Evolutionary conservation across 2,888 invertebrate species (phyloP), one percentile per base, ranked within the genome.

Genomic region (Heteropelma amictum): DNA sequence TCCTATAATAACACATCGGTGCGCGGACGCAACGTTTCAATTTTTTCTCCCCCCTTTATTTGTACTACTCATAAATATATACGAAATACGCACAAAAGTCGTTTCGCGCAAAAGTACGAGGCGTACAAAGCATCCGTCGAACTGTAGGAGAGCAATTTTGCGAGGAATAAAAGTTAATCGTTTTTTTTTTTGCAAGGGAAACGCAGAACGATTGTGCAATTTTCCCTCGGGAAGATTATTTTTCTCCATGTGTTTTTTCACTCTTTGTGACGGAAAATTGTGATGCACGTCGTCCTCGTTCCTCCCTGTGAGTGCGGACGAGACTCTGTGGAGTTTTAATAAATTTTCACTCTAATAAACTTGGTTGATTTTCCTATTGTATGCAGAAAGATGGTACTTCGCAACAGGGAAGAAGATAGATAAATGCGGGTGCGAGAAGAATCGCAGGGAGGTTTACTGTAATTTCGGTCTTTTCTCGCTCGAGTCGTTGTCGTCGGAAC

Each of bases 381-480:
- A 56, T 26, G 45, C 33, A 47, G 19, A 33, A 56, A 61, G 53
- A 65, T 54, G 53, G 42, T 33, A 45, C 60, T 10, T 21, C 35
- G 35, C 0, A 5, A 23, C 26, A 42, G 23, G 56, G 10, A 23
- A 4, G 8, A 3, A 0, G 21, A 21, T 5, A 38, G 38, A 14
- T n/a, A 12, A 38, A 38, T 12, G 38, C 40, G 21, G 23, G 23
- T 21, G 10, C 38, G 23, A 10, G 10, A 53, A 35, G 33, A 58
- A 26, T 26, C 12, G 26, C 14, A 26, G 14, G 14, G 40, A 17
- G 4, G 54, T 23, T 53, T 51, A 30, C 54, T 51, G 42, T 73
- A 68, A 68, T 73, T 73, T 73, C 30, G 63, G 64, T 64, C 33
- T 56, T 69, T 49, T 23, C 49, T 42, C 38, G n/a, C 23, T 21